Evolutionary conservation across 2,113 vertebrate genomes (phyloP).

Genomic region (Astatotilapia flaviijosephi): DNA sequence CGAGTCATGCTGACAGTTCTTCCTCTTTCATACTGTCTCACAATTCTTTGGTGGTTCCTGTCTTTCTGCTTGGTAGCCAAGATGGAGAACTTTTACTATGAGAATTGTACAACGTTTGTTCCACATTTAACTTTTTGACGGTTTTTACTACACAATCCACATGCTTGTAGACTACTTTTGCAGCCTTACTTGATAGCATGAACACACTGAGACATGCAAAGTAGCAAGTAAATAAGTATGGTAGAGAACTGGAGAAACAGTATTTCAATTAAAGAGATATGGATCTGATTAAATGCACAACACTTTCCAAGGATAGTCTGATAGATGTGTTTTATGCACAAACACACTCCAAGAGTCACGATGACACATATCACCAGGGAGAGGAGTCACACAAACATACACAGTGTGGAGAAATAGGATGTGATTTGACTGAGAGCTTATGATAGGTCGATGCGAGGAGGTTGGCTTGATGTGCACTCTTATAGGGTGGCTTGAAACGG

Average conservation of each 20-base stretch:
- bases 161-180: not conserved
- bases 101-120: not conserved
- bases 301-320: not conserved
- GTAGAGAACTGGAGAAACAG: not conserved
- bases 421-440: slow-evolving; percentile 18
- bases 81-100: not conserved
- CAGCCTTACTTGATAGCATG: not conserved
- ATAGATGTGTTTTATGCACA: not conserved
- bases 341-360: not conserved
- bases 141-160: not conserved
- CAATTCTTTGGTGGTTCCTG: not conserved
- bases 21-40: not conserved
- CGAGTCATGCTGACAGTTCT: not conserved
- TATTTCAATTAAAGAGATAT: not conserved
- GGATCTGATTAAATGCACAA: slow-evolving; percentile 24
- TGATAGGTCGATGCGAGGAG: slow-evolving; percentile 3
- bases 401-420: not conserved
- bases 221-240: not conserved
- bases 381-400: not conserved
- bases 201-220: not conserved
- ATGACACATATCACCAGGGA: not conserved
- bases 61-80: not conserved
- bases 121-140: not conserved
- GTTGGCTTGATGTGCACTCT: not conserved
- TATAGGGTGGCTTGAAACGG: slow-evolving; percentile 14